A percentile compares a stretch with the other conserved stretches of the same genome.
Evolutionary conservation across 1,140 invertebrate genomes (phyloP).

Genomic region (Heliothis subflexa): DNA sequence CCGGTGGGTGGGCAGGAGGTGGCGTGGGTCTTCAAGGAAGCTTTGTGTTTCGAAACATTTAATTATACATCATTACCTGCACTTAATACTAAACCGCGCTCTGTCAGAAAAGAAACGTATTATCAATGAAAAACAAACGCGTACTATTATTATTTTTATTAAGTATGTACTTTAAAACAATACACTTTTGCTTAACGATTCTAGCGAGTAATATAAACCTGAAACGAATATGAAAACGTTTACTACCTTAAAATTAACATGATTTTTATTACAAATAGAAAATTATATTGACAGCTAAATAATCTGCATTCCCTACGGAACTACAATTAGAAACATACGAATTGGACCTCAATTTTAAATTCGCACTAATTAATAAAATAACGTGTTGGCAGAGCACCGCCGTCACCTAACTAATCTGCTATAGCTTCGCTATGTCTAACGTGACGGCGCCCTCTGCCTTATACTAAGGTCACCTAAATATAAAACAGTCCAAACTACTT

Average conservation of each 20-base stretch:
- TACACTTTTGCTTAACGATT: slow-evolving; percentile 82
- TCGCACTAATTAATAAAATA: slow-evolving; percentile 75
- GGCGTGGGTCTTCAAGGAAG: slow-evolving; percentile 80
- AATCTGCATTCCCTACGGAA: slow-evolving; percentile 68
- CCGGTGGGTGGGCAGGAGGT: slow-evolving; percentile 77
- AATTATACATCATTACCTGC: slow-evolving; percentile 62
- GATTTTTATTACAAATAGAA: slow-evolving; percentile 82
- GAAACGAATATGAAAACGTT: slow-evolving; percentile 79
- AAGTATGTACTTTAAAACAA: slow-evolving; percentile 81
- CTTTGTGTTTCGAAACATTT: slow-evolving; percentile 63
- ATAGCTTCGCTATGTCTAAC: slow-evolving; percentile 47
- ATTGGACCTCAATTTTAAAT: slow-evolving; percentile 84
- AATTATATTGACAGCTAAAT: slow-evolving; percentile 73
- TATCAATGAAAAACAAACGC: slow-evolving; percentile 62
- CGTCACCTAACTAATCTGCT: slow-evolving; percentile 40
- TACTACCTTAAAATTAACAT: slow-evolving; percentile 83
- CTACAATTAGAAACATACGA: slow-evolving; percentile 79
- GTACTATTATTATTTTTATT: slow-evolving; percentile 78
- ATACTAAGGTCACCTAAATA: slow-evolving; percentile 56
- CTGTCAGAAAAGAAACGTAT: slow-evolving; percentile 34
- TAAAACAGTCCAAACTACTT: slow-evolving; percentile 62
- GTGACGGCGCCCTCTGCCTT: slow-evolving; percentile 42
- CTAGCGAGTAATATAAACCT: slow-evolving; percentile 84
- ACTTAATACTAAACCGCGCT: slow-evolving; percentile 57
- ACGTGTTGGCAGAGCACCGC: slow-evolving; percentile 35